Base-by-base conservation (phyloP, 2,113 vertebrate genomes). In the Orycteropus afer region DNA sequence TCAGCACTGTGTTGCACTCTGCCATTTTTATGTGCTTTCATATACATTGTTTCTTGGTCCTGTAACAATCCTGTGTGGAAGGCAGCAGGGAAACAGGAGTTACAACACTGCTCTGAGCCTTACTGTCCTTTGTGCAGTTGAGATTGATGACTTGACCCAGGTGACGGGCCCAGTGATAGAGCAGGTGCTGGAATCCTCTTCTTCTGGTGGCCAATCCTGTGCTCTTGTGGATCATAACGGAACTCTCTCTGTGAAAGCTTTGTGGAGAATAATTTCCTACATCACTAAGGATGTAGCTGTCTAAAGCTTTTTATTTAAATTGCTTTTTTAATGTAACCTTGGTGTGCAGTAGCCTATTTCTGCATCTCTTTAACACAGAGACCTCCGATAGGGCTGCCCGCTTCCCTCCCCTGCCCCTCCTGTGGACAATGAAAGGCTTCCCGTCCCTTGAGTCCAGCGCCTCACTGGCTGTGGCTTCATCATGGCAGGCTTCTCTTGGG, bases 381-480 rank as follows among this genome's bases (percentile, higher is more conserved):
- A 17, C 51, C 22, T 32, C 3, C 34, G 25, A 4, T 13, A 0
- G 3, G 40, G 55, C 81, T 57, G n/a, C 59, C 61, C n/a, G 15
- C 45, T 45, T 61, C 65, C 25, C 42, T 80, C 82, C 25, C 22
- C 34, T 76, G 32, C 51, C 10, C 59, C 65, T 76, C 1, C 20
- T 42, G 49, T 29, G 77, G 29, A 4, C 7, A 4, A 9, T 7
- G 32, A 3, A 27, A 12, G 22, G 18, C 20, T 51, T 18, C 9
- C n/a, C 4, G 0, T n/a, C n/a, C 27, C 47, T 1, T 0, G 22
- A 3, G 11, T 29, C 55, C 11, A 1, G 42, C 45, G 23, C 83
- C 29, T 78, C 42, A 1, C 20, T 34, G 49, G 78, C 67, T 25
- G 23, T 47, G 47, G 42, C 63, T 32, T 45, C 34, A 14, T 22